These are phyloP conservation scores for Watersipora subatra DNA, from an alignment of 1,140 invertebrate genomes.

Conservation along the genomic window DNA sequence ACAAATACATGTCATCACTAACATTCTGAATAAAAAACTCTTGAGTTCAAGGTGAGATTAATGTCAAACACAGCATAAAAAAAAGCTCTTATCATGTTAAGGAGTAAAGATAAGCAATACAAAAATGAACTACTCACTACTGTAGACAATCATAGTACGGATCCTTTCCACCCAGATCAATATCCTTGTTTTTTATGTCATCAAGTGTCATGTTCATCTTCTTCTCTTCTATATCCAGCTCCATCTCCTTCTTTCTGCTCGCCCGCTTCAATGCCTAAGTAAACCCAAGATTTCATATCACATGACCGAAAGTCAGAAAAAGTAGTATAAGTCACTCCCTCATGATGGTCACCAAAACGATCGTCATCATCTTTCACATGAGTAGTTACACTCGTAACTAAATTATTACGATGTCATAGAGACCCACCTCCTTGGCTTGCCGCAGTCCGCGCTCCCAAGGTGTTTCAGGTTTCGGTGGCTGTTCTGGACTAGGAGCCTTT, in stretches of 20 bases:
- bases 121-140: no score
- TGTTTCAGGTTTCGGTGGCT: constrained; percentile 28
- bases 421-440: constrained; percentile 74
- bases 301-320: constrained; percentile 5
- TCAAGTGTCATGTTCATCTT: constrained; percentile 72
- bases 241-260: constrained; percentile 79
- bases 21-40: no score
- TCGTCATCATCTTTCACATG: no score
- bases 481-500: constrained; percentile 15
- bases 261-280: constrained; percentile 67
- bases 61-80: no score
- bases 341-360: no score
- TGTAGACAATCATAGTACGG: constrained; percentile 24
- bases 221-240: constrained; percentile 91
- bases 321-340: no score
- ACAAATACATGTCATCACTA: no score
- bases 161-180: constrained; percentile 51
- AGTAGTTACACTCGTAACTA: no score
- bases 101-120: no score
- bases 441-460: constrained; percentile 76
- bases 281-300: constrained; percentile 7
- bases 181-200: constrained; percentile 67
- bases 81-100: no score
- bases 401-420: no score
- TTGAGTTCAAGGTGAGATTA: no score